Conservation (phyloP, 1,140 invertebrate species). For the Brachionus rubens region DNA sequence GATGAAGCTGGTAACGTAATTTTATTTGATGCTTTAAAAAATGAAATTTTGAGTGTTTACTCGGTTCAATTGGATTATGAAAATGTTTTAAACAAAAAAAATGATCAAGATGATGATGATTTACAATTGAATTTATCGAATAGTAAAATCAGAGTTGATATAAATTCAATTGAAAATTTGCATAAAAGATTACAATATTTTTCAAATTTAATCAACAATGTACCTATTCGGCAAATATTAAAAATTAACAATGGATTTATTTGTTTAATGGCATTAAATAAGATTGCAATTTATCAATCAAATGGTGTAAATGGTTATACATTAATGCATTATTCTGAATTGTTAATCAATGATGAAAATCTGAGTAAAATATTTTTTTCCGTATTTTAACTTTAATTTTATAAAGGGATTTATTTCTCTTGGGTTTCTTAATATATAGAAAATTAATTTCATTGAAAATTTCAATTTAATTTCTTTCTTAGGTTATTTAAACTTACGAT, state of each 20-base stretch:
- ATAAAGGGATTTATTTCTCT: no score
- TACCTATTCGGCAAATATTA: background rate
- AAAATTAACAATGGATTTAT: conserved; percentile 15
- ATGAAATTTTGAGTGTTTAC: background rate
- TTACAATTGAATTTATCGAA: background rate
- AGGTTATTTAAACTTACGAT: no score
- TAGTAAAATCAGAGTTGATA: background rate
- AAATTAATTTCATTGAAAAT: no score
- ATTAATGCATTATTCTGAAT: conserved; percentile 6
- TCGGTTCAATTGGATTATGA: background rate
- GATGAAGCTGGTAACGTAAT: conserved; percentile 8
- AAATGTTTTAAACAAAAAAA: background rate
- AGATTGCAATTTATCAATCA: background rate
- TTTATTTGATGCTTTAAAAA: background rate
- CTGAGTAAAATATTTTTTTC: background rate
- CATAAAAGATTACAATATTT: background rate
- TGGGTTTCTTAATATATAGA: no score
- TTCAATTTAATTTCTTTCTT: no score
- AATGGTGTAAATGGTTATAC: background rate
- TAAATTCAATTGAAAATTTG: background rate
- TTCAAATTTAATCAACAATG: background rate
- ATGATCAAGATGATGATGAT: background rate
- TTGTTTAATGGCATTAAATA: background rate
- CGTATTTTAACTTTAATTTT: background rate
- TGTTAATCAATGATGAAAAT: background rate